Evolutionary conservation across 2,888 invertebrate genomes (phyloP).

Genomic region (Ptychoptera contaminata): DNA sequence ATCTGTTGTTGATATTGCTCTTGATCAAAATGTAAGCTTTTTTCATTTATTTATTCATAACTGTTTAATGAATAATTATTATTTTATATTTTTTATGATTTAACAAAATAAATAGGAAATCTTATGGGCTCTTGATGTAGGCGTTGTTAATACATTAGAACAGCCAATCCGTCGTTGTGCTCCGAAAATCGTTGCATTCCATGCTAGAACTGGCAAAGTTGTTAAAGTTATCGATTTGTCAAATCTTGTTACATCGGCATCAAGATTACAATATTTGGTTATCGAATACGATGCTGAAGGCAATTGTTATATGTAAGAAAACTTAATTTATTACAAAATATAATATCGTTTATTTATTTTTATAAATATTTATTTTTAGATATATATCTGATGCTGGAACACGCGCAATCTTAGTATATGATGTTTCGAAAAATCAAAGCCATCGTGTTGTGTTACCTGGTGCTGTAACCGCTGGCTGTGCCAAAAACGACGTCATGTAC

Average conservation of each 20-base stretch:
- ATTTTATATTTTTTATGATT: background rate
- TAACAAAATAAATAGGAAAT: conserved; percentile 25
- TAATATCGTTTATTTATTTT: background rate
- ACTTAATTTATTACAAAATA: background rate
- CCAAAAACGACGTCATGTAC: conserved; percentile 40
- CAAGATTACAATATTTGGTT: conserved; percentile 40
- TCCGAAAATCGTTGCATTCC: conserved; percentile 44
- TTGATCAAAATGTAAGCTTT: conserved; percentile 37
- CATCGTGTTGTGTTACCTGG: conserved; percentile 41
- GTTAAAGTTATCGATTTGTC: conserved; percentile 40
- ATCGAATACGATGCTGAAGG: conserved; percentile 40
- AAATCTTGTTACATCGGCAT: conserved; percentile 33
- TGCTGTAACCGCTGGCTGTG: conserved; percentile 28
- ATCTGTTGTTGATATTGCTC: conserved; percentile 48
- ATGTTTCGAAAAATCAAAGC: conserved; percentile 33
- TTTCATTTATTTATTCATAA: background rate
- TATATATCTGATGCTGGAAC: conserved; percentile 21
- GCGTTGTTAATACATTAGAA: conserved; percentile 41
- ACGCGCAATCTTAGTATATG: conserved; percentile 34
- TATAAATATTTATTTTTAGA: conserved; percentile 13
- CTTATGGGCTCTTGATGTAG: conserved; percentile 44
- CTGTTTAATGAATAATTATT: background rate
- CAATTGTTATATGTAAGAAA: conserved; percentile 29
- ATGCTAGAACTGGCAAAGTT: conserved; percentile 38
- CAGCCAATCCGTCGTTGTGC: conserved; percentile 39